Evolutionary conservation across 1,140 invertebrate genomes (phyloP), one percentile per base, ranked within the genome.

Genomic region (Zaprionus camerounensis): DNA sequence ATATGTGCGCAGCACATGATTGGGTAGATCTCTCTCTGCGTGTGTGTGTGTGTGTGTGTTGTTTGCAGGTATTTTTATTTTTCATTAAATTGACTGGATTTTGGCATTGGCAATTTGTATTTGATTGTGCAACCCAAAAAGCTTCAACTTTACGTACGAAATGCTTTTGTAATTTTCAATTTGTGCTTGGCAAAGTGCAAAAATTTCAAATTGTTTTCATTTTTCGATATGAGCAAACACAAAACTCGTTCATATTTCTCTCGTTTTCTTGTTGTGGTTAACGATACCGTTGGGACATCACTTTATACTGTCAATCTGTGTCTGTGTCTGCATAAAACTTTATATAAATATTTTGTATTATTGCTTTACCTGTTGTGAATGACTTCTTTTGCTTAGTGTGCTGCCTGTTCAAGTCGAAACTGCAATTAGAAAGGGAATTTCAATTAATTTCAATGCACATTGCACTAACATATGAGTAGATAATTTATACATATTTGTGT

Each of bases 11-110:
- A 59, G 80, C 44, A 46, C 5, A 34, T 26, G 67, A 65, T 36
- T 62, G 51, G 46, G 41, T 56, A 56, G 1, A 38, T 34, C 31
- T n/a, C 13, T 41, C 13, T 41, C 1, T 41, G 5, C n/a, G 5
- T n/a, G 15, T 41, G 15, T 71, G 53, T 24, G n/a, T 36, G 31
- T 22, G 12, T 1, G 5, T 46, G 2, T 9, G 46, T 28, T 61
- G 15, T 24, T 20, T 31, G 53, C 31, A 75, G 72, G 64, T 62
- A 56, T 78, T 79, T 76, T 80, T 82, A 77, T 79, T 77, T 80
- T 80, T 80, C 70, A 83, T 83, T 83, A 71, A 86, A 88, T 80
- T 77, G 80, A 66, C 70, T 81, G 86, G 80, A 85, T 85, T 86
- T 82, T 15, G 22, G 62, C 28, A 46, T 61, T 26, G 53, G 53